These are phyloP conservation scores for Diarsia mendica DNA, from an alignment of 2,888 invertebrate species.

Conservation along the genomic window DNA sequence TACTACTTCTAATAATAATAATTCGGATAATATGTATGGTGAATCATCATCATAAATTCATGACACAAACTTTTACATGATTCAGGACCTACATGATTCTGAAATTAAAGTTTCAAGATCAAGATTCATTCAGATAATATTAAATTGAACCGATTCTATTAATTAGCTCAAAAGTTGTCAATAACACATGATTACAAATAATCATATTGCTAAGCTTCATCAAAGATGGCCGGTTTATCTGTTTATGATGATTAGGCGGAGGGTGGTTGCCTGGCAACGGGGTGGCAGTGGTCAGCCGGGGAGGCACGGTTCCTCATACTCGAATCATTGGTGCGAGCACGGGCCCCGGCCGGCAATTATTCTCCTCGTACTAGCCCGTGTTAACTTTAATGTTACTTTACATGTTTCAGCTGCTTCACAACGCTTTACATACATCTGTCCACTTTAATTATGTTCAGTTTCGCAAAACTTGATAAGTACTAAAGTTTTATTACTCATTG, in stretches of 20 bases:
- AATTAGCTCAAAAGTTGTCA: slow-evolving; percentile 8
- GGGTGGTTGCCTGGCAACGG: slow-evolving; percentile 87
- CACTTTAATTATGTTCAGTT: slow-evolving; percentile 66
- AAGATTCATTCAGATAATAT: too few relatives aligned
- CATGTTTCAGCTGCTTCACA: slow-evolving; percentile 70
- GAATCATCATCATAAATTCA: too few relatives aligned
- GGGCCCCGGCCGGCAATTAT: slow-evolving; percentile 84
- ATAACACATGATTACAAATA: slow-evolving; percentile 19
- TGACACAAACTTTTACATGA: not conserved
- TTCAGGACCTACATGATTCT: not conserved
- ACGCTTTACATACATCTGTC: slow-evolving; percentile 62
- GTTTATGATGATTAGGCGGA: slow-evolving; percentile 89
- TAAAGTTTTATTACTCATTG: slow-evolving; percentile 54
- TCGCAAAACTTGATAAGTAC: slow-evolving; percentile 59
- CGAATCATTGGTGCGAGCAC: slow-evolving; percentile 77
- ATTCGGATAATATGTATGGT: too few relatives aligned
- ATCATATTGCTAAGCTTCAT: slow-evolving; percentile 70
- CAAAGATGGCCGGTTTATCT: slow-evolving; percentile 84
- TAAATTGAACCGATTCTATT: too few relatives aligned
- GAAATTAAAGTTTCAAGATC: not conserved
- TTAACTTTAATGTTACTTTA: slow-evolving; percentile 85
- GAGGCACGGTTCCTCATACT: slow-evolving; percentile 86
- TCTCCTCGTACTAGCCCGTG: slow-evolving; percentile 83
- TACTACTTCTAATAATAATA: too few relatives aligned
- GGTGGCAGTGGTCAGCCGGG: slow-evolving; percentile 85